Conservation (phyloP, 2,888 invertebrate species). For the Macroteleia sp. region DNA sequence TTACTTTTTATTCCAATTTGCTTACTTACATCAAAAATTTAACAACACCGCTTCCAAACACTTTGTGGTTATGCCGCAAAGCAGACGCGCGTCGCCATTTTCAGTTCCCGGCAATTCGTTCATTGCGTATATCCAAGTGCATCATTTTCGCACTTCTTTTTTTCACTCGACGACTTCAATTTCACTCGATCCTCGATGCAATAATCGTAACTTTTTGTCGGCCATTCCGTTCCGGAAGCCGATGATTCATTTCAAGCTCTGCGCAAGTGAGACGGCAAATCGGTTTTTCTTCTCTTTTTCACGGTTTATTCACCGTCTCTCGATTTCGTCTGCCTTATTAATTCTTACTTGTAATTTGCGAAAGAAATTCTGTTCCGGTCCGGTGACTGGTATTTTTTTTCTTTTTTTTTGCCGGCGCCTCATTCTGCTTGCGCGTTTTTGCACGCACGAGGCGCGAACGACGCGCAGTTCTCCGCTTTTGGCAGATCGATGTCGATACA, state of each 20-base stretch:
- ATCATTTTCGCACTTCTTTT: too few relatives aligned
- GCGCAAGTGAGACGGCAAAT: slow-evolving; percentile 5
- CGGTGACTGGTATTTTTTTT: background rate
- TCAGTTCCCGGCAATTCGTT: slow-evolving; percentile 71
- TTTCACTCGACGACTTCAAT: too few relatives aligned
- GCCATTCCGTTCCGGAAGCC: slow-evolving; percentile 35
- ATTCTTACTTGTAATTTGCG: too few relatives aligned
- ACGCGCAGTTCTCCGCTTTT: slow-evolving; percentile 25
- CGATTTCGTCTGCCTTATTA: too few relatives aligned
- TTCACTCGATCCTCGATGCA: too few relatives aligned
- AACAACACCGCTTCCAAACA: slow-evolving; percentile 18
- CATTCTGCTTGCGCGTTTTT: slow-evolving; percentile 39
- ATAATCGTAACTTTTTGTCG: too few relatives aligned
- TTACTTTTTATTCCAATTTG: too few relatives aligned
- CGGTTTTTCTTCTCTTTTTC: background rate
- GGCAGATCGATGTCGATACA: slow-evolving; percentile 37
- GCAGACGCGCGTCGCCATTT: slow-evolving; percentile 82
- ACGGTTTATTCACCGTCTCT: too few relatives aligned
- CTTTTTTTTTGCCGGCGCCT: slow-evolving; percentile 19
- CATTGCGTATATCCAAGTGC: background rate
- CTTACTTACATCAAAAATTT: too few relatives aligned
- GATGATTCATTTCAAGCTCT: slow-evolving; percentile 32
- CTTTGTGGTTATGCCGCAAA: slow-evolving; percentile 81
- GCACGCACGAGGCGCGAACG: slow-evolving; percentile 27
- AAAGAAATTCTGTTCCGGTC: background rate